These are phyloP conservation scores for Sterna hirundo DNA, from an alignment of 2,113 vertebrate species.

Conservation along the genomic window DNA sequence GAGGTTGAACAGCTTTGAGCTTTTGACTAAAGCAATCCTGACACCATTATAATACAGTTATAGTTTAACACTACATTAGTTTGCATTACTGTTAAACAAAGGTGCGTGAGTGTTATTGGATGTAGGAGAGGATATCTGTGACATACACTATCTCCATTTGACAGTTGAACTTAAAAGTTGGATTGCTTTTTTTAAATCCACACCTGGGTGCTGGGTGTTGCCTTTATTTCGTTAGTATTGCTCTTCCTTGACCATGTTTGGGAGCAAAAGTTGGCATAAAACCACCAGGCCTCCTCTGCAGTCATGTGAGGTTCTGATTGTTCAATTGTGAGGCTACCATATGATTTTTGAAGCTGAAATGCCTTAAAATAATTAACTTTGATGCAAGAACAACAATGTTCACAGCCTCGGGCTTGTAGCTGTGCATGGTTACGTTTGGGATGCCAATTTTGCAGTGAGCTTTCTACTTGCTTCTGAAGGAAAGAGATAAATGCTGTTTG, in stretches of 20 bases:
- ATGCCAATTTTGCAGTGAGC: neutral
- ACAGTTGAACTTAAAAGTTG: neutral
- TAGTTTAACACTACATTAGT: neutral
- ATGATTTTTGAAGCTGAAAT: neutral
- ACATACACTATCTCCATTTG: neutral
- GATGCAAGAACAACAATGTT: neutral
- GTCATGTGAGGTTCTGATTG: neutral
- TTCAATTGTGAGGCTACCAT: neutral
- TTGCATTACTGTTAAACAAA: neutral
- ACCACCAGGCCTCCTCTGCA: neutral
- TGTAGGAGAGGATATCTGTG: neutral
- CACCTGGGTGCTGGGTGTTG: neutral
- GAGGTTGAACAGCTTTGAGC: neutral
- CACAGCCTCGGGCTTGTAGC: neutral
- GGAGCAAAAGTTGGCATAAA: neutral
- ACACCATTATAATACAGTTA: neutral
- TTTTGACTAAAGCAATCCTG: neutral
- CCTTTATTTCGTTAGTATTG: neutral
- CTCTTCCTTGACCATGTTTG: neutral
- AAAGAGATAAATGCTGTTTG: neutral
- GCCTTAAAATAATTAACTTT: neutral
- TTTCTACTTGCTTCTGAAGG: neutral
- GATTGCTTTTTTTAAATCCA: neutral
- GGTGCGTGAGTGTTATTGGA: accelerated
- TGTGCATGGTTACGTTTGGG: neutral